Base-by-base conservation (phyloP, 2,113 vertebrate species). In the Trematocara zebra region DNA sequence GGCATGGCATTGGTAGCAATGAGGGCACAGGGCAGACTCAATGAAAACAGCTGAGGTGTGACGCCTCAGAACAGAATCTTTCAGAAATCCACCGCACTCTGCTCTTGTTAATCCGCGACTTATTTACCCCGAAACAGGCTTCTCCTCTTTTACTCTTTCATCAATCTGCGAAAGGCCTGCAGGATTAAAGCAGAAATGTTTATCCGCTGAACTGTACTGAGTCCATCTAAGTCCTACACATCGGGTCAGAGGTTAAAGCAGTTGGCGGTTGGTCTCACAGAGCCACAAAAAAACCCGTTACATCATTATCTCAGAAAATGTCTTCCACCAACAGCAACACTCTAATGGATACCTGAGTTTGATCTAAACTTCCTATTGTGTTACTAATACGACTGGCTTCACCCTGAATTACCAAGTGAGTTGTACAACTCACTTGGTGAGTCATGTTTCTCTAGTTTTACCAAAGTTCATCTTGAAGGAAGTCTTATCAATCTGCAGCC, bases 161-260 rank as follows among this genome's bases (percentile, higher is more conserved):
- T 95, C 91, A 92, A 59, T 93, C 80, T 87, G 40, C 84, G 82
- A 81, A 82, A 82, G 40, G 56, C 64, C 81, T 37, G 40, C 8
- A 80, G 79, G 89, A 89, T 54, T 42, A 52, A 78, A 31, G 59
- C n/a, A 53, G 87, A 74, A 88, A 92, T 91, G 85, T 93, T 92
- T 90, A 91, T 88, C 82, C 18, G 23, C 42, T 52, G 31, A 90
- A 81, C 79, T 72, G 33, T 49, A 64, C 83, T 15, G 78, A n/a
- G 20, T 76, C 49, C 81, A 82, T 57, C 74, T 20, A 44, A 49
- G 56, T 82, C 31, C 56, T 35, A 33, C 84, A 61, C 56, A n/a
- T 4, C 18, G 61, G 26, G 69, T 87, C 88, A 91, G 37, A 74
- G 81, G 85, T 91, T 81, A 87, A 84, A 83, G 14, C 53, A 28